Evolutionary conservation across 2,797 vertebrate genomes (phyloP).

Genomic region (Hephaestus fuliginosus): DNA sequence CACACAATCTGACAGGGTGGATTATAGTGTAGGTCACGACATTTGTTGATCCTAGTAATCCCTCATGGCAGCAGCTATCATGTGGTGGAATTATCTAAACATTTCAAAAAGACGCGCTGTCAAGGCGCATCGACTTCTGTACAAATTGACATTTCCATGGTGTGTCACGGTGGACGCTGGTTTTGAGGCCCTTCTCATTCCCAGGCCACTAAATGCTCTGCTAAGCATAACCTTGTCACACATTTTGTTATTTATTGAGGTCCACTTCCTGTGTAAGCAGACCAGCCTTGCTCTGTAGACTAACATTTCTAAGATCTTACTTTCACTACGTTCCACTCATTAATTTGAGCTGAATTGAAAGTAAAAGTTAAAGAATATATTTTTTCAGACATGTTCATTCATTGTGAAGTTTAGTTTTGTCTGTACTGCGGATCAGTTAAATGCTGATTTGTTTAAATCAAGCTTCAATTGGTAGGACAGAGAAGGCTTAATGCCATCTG

Average conservation of each 20-base stretch:
- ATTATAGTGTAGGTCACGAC: constrained; percentile 62
- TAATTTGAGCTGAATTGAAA: neutral
- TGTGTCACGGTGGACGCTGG: constrained; percentile 11
- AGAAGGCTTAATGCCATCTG: constrained; percentile 29
- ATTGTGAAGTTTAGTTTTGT: neutral
- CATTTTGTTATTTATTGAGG: constrained; percentile 36
- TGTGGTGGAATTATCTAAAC: constrained; percentile 67
- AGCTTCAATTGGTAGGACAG: neutral
- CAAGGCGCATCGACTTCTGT: constrained; percentile 20
- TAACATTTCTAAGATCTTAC: neutral
- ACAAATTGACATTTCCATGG: constrained; percentile 41
- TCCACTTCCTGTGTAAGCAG: constrained; percentile 15
- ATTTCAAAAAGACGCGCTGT: constrained; percentile 51
- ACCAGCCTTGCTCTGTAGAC: constrained; percentile 1
- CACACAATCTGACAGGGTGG: constrained; percentile 54
- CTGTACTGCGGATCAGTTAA: neutral
- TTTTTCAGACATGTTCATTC: neutral
- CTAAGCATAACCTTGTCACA: constrained; percentile 10
- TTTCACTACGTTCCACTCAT: neutral
- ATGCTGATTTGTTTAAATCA: constrained; percentile 11
- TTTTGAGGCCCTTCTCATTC: constrained; percentile 20
- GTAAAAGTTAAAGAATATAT: neutral
- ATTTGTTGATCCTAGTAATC: constrained; percentile 63
- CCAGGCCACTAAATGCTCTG: constrained; percentile 45
- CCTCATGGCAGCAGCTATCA: constrained; percentile 53